Conservation (phyloP, 2,113 vertebrate genomes). For the Cyprinus carpio region DNA sequence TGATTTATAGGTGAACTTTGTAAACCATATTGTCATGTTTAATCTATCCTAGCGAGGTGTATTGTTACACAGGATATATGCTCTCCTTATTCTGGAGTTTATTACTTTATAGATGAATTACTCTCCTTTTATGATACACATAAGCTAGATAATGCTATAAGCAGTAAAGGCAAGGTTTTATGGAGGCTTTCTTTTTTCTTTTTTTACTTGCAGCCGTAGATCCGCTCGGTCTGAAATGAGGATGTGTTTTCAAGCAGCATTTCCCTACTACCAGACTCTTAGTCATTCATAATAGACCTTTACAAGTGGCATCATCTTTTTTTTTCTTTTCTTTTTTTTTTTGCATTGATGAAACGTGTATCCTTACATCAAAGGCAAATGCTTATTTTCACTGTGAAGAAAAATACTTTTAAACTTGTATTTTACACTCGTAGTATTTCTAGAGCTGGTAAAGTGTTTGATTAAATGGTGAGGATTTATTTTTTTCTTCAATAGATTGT, state of each 20-base stretch:
- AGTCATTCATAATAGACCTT: constrained; percentile 31
- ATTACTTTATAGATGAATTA: constrained; percentile 72
- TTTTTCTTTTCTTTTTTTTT: not conserved
- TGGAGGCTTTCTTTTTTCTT: constrained; percentile 62
- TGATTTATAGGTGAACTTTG: constrained; percentile 74
- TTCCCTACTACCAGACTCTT: constrained; percentile 9
- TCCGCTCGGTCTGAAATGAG: not conserved
- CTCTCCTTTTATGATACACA: constrained; percentile 73
- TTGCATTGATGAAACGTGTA: not conserved
- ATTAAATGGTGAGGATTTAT: not conserved
- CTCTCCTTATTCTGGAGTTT: constrained; percentile 71
- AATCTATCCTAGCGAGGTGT: constrained; percentile 69
- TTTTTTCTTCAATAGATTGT: not conserved
- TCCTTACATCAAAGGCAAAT: not conserved
- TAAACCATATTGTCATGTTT: constrained; percentile 72
- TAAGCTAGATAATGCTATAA: constrained; percentile 75
- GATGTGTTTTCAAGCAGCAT: constrained; percentile 7
- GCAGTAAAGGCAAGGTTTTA: constrained; percentile 71
- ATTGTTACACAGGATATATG: constrained; percentile 73
- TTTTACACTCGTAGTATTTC: not conserved
- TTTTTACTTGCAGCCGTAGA: constrained; percentile 15
- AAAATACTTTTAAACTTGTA: not conserved
- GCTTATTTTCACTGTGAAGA: not conserved
- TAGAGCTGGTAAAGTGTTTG: not conserved
- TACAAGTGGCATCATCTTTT: not conserved